A percentile compares a stretch with the other conserved stretches of the same genome.
These are phyloP conservation scores for Bombus sibiricus DNA, from an alignment of 1,140 invertebrate genomes.

Conservation along the genomic window DNA sequence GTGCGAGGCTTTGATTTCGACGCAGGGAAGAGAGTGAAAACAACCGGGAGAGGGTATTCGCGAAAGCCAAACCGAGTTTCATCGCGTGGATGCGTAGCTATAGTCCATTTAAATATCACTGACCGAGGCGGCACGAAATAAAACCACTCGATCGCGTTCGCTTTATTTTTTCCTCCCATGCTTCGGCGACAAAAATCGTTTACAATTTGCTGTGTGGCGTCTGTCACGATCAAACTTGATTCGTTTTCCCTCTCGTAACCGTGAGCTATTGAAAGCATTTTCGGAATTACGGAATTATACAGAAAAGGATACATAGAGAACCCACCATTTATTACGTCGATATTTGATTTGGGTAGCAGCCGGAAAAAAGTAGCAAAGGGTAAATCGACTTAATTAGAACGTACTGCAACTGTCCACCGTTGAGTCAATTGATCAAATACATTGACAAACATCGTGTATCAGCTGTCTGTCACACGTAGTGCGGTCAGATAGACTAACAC, in stretches of 20 bases:
- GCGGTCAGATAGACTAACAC: background rate
- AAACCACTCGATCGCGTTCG: conserved; percentile 42
- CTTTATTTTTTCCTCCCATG: conserved; percentile 22
- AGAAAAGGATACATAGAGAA: background rate
- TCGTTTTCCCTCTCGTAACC: background rate
- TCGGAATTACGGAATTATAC: background rate
- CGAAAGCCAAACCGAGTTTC: conserved; percentile 55
- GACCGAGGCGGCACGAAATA: conserved; percentile 49
- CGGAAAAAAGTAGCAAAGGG: background rate
- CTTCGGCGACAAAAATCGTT: conserved; percentile 43
- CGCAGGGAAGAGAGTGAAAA: conserved; percentile 14
- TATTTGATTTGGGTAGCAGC: too few relatives aligned
- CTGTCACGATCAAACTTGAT: conserved; percentile 14
- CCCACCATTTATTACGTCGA: background rate
- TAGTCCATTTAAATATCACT: conserved; percentile 59
- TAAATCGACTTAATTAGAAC: background rate
- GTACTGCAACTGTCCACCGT: background rate
- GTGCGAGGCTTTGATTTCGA: conserved; percentile 31
- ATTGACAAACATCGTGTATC: background rate
- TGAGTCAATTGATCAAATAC: background rate
- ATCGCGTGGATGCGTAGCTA: conserved; percentile 57
- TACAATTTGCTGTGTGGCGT: conserved; percentile 46
- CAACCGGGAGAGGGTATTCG: conserved; percentile 8
- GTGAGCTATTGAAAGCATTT: background rate
- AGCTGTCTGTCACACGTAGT: background rate